phyloP scores from a whole-genome alignment of 2,797 vertebrate species.

The Neosilurus hyrtlii region DNA sequence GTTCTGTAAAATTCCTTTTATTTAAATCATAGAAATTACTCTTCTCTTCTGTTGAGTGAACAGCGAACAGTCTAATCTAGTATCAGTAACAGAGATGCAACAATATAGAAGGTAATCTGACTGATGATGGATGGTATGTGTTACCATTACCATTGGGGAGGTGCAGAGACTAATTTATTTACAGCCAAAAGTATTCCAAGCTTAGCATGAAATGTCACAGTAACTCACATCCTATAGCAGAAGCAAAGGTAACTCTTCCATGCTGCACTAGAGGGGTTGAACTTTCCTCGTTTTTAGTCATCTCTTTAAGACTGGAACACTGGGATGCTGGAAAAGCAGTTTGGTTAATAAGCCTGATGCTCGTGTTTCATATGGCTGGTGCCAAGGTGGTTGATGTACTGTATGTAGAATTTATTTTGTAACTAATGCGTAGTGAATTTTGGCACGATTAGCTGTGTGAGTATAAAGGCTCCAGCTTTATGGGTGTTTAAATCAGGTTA shows the following conservation, averaged over 20 bases:
- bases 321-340: neutral
- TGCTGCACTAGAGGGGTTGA: neutral
- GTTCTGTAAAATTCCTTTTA: too few species aligned
- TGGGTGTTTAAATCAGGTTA: neutral
- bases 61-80: neutral
- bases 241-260: neutral
- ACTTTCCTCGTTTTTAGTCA: neutral
- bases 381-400: neutral
- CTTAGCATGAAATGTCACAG: neutral
- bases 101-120: conserved; percentile 56
- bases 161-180: conserved; percentile 43
- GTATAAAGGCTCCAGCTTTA: neutral
- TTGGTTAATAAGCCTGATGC: conserved; percentile 15
- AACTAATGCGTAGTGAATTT: neutral
- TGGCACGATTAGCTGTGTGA: neutral
- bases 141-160: neutral
- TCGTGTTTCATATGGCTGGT: neutral
- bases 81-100: conserved; percentile 35
- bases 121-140: conserved; percentile 61
- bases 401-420: neutral
- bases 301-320: conserved; percentile 6
- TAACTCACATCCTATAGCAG: neutral
- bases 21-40: too few species aligned
- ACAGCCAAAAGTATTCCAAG: conserved; percentile 32
- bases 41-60: neutral